Base-by-base conservation (phyloP, 2,888 invertebrate genomes). In the Synanthedon myopaeformis region DNA sequence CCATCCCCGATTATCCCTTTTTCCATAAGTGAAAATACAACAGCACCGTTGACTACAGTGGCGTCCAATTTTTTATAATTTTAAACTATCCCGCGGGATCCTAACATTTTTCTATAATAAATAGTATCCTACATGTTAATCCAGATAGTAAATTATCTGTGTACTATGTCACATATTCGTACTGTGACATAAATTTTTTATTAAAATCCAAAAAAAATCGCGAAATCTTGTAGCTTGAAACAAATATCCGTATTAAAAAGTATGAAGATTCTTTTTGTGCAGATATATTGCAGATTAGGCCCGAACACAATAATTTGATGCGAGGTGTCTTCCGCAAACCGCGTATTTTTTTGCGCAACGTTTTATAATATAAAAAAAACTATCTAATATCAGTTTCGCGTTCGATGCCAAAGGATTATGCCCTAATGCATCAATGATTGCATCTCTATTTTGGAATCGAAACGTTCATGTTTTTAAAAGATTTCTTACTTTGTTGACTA, bases 241-340 rank as follows among this genome's bases (percentile, higher is more conserved):
- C 75, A 64, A 56, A 61, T 53, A 51, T 64, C 61, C 58, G 64
- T 66, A 76, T 79, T 76, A 81, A 82, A 83, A 84, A 83, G 72
- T 67, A 75, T 67, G 70, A 70, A 74, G 76, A 74, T 79, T 73
- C 72, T 77, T 78, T 81, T 74, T 74, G 35, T 35, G 74, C 73
- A 76, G 83, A 86, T 85, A 85, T 83, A 77, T 85, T 83, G 80
- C 85, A 83, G 85, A 86, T 86, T 85, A 85, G 79, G 76, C 70
- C 69, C 72, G 67, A 72, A 69, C 70, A 78, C 75, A 73, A 78
- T 79, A 76, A 81, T 81, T 79, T 78, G 79, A 78, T 74, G 79
- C 70, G 76, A 65, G 74, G 69, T 69, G 69, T 81, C 77, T 82
- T 81, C 82, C 79, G 80, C 78, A 80, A 77, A 75, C 76, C 75